A percentile compares a stretch with the other conserved stretches of the same genome.
Conservation (phyloP, 2,888 invertebrate species). For the Ariolimax columbianus region DNA sequence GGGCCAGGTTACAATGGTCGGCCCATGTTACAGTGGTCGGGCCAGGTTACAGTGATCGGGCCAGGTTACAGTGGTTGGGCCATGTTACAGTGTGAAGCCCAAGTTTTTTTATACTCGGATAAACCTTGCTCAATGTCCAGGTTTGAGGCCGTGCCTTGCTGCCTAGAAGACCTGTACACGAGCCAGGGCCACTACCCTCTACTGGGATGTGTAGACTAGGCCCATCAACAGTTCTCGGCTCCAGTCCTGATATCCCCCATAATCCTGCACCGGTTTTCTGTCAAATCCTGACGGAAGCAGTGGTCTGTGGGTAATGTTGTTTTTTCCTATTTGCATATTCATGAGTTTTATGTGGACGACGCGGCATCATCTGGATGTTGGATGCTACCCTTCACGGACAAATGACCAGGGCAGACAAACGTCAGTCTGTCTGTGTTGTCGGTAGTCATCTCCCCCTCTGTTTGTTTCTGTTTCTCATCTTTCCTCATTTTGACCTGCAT, state of each 20-base stretch:
- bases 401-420: slow-evolving; percentile 36
- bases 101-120: too few species aligned
- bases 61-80: too few species aligned
- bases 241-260: not conserved
- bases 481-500: not conserved
- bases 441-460: not conserved
- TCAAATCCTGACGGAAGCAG: slow-evolving; percentile 26
- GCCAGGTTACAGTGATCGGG: too few species aligned
- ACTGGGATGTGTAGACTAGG: not conserved
- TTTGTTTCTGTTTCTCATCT: not conserved
- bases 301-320: slow-evolving; percentile 22
- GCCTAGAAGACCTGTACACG: too few species aligned
- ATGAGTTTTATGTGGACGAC: slow-evolving; percentile 18
- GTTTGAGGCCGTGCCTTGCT: too few species aligned
- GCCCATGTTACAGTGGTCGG: too few species aligned
- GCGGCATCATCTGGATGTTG: slow-evolving; percentile 12
- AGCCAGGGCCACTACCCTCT: too few species aligned
- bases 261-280: not conserved
- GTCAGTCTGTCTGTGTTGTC: not conserved
- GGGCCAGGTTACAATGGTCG: too few species aligned
- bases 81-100: too few species aligned
- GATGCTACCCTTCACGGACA: slow-evolving; percentile 44
- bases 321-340: slow-evolving; percentile 28
- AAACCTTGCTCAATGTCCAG: too few species aligned
- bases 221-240: too few species aligned